Evolutionary conservation across 2,797 vertebrate genomes (phyloP), one percentile per base, ranked within the genome.

Genomic region (Ptychobarbus kaznakovi): DNA sequence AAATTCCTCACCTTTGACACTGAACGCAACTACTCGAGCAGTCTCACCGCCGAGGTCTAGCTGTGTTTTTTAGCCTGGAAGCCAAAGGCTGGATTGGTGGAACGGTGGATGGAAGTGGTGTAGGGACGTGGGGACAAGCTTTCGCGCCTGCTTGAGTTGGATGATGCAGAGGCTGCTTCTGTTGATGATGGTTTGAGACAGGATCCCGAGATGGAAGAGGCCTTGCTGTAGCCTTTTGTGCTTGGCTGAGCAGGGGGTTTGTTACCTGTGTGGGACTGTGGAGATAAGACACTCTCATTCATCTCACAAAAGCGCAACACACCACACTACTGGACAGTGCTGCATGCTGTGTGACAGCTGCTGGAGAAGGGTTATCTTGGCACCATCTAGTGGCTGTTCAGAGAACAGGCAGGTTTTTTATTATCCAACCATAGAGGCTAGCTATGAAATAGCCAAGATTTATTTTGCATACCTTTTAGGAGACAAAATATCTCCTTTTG

Each of bases 361-460:
- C 84, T 46, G 74, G 66, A 88, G 87, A 73, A 25, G 88, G 93
- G 86, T 91, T 80, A 92, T 91, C 93, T 83, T 96, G 94, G 93
- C 94, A 89, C 95, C 95, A 96, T 94, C 95, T 96, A 94, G 93
- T 95, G 95, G 94, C 87, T 20, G 73, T 4, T 87, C 83, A 58
- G 46, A 4, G 58, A 68, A 68, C 44, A 49, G 40, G n/a, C 58
- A 42, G 42, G 12, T n/a, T 78, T 68, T 68, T 35, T 22, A 4
- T 68, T 35, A 35, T 77, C 13, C 1, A 8, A 74, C 25, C 18
- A 65, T 40, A 42, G 25, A 82, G 11, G 20, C 76, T 58, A 35
- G 20, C 7, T 5, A 70, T 46, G 22, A 32, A 38, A 83, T 11
- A 28, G 32, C 28, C 25, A 76, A 15, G 32, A 76, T 66, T 69